These are phyloP conservation scores for Platyscapa corneri DNA, from an alignment of 1,140 invertebrate species.

Conservation along the genomic window DNA sequence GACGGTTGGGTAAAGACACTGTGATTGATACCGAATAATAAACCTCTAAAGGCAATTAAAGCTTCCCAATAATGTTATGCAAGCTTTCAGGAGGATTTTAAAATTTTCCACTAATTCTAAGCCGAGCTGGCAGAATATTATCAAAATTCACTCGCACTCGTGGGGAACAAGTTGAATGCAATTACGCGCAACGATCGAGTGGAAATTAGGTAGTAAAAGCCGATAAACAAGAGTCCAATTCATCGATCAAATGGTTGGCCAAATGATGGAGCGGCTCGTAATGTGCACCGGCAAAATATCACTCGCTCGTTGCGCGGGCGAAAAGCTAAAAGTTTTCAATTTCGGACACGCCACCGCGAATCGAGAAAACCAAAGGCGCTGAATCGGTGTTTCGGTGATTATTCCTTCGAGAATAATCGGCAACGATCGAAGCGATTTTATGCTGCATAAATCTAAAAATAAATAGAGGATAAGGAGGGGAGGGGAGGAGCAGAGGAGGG, in stretches of 20 bases:
- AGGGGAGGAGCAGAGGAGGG: neutral
- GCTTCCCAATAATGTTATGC: neutral
- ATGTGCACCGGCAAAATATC: too few species aligned
- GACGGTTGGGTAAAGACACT: too few species aligned
- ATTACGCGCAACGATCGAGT: neutral
- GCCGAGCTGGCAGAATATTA: too few species aligned
- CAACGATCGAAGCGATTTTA: neutral
- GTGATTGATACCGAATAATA: too few species aligned
- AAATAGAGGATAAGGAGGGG: neutral
- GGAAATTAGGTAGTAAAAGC: neutral
- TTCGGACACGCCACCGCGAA: too few species aligned
- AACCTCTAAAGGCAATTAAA: neutral
- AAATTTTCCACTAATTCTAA: too few species aligned
- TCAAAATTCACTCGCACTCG: too few species aligned
- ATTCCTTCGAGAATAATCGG: neutral
- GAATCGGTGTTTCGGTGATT: too few species aligned
- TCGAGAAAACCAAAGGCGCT: neutral
- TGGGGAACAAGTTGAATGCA: too few species aligned
- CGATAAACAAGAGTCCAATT: neutral
- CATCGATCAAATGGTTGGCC: neutral
- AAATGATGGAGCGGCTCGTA: too few species aligned
- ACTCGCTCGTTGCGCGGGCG: neutral
- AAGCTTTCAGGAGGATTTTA: too few species aligned
- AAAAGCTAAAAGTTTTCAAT: too few species aligned
- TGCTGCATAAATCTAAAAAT: neutral